Base-by-base conservation (phyloP, 2,797 vertebrate genomes). In the Poliocrania exsul region DNA sequence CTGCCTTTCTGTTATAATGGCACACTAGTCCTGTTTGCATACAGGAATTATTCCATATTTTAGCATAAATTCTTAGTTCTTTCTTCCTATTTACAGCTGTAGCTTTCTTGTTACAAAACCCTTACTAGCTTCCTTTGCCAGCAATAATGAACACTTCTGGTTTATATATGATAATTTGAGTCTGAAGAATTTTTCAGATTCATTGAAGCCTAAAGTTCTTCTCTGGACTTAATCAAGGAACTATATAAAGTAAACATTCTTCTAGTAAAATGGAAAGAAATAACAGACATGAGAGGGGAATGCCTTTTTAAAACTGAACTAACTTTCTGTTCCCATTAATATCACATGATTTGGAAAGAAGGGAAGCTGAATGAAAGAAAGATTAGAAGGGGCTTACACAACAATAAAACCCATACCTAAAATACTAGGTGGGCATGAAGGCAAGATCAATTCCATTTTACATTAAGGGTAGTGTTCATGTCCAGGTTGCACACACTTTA, bases 391-490 rank as follows among this genome's bases (percentile, higher is more conserved):
- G 4, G 3, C 21, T 74, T 71, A 28, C 19, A 60, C 3, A 86
- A 47, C 10, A 61, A 40, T 23, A 86, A 83, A 60, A 26, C 7
- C 2, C 7, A n/a, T 58, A 56, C 5, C 11, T 51, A 16, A 44
- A 70, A 51, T 84, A 67, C 12, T 51, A 47, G 21, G 9, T 26
- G 24, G 9, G 4, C 5, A 33, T 7, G 28, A 78, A 38, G 5
- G 8, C 29, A n/a, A 42, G 13, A 62, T 10, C 13, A 73, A 17
- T 58, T 88, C 37, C 2, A 1, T 47, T 10, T 56, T 58, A 42
- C 1, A 3, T 46, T 66, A 42, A 4, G 9, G 2, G 3, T 33
- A 31, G 5, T 29, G 11, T 37, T 56, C 25, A 13, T 2, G 0
- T 37, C 37, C n/a, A 69, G 4, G 15, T 29, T 21, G 11, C 11